phyloP scores from a whole-genome alignment of 2,797 vertebrate species.

The Micromesistius poutassou region DNA sequence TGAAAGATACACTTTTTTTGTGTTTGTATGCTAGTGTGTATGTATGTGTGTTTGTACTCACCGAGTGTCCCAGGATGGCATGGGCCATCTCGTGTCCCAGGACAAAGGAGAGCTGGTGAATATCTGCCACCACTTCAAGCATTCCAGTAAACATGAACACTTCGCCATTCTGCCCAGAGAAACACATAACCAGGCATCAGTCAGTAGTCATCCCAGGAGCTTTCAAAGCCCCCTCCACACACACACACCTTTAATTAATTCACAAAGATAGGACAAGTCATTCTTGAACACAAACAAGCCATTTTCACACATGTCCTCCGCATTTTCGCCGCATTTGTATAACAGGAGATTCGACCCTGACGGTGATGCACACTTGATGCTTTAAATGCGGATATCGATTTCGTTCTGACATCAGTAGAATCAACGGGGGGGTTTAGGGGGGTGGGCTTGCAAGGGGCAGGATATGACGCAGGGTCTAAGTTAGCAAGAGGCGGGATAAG shows the following conservation, averaged over 20 bases:
- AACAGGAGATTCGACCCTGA: too few relatives aligned
- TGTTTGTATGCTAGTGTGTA: background rate
- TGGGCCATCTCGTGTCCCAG: slow-evolving; percentile 96
- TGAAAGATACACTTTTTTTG: background rate
- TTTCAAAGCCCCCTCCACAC: too few relatives aligned
- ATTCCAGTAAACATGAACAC: slow-evolving; percentile 95
- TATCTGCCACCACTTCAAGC: slow-evolving; percentile 78
- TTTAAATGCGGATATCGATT: too few relatives aligned
- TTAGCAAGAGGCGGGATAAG: too few relatives aligned
- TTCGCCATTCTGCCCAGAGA: slow-evolving; percentile 79
- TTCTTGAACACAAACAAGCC: background rate
- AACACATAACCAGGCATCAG: background rate
- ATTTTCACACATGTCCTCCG: too few relatives aligned
- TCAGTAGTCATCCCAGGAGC: background rate
- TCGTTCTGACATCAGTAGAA: too few relatives aligned
- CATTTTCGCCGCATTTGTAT: too few relatives aligned
- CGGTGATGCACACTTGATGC: too few relatives aligned
- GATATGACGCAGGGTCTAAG: too few relatives aligned
- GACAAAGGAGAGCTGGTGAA: slow-evolving; percentile 88
- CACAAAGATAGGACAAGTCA: background rate
- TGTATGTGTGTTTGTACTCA: slow-evolving; percentile 67
- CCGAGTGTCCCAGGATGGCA: slow-evolving; percentile 84
- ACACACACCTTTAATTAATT: background rate
- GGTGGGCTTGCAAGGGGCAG: too few relatives aligned
- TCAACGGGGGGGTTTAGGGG: too few relatives aligned